Percentiles rank a stretch among this genome's conserved stretches.
phyloP scores from a whole-genome alignment of 2,888 invertebrate genomes.

The Diabrotica balteata region DNA sequence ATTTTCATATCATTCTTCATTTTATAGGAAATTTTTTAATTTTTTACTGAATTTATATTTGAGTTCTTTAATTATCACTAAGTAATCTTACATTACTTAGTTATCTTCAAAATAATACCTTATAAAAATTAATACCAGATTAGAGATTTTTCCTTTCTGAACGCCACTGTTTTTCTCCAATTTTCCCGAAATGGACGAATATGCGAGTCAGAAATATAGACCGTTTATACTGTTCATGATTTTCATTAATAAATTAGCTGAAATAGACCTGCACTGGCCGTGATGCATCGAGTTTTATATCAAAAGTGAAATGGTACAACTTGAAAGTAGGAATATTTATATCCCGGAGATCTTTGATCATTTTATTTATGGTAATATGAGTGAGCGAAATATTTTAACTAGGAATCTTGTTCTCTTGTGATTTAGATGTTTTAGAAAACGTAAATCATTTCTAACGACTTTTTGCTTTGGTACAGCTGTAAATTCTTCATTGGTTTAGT shows the following conservation, averaged over 20 bases:
- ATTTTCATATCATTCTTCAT: too few relatives aligned
- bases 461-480: constrained; percentile 2
- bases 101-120: too few relatives aligned
- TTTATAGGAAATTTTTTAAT: too few relatives aligned
- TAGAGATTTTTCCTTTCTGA: not conserved
- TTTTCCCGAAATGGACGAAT: constrained; percentile 41
- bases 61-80: too few relatives aligned
- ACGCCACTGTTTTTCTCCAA: constrained; percentile 16
- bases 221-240: constrained; percentile 42
- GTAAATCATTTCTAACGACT: constrained; percentile 31
- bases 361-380: constrained; percentile 48
- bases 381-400: constrained; percentile 44
- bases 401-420: constrained; percentile 31
- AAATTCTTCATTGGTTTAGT: not conserved
- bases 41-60: too few relatives aligned
- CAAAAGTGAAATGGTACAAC: constrained; percentile 35
- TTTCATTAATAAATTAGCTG: constrained; percentile 50
- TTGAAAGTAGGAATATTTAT: constrained; percentile 30
- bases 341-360: constrained; percentile 46
- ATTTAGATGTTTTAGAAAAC: constrained; percentile 36
- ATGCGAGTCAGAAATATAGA: constrained; percentile 42
- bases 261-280: constrained; percentile 19
- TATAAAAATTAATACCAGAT: too few relatives aligned
- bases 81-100: too few relatives aligned
- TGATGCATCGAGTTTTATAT: constrained; percentile 39